Evolutionary conservation across 2,888 invertebrate species (phyloP).

Genomic region (Amphipoea lucens): DNA sequence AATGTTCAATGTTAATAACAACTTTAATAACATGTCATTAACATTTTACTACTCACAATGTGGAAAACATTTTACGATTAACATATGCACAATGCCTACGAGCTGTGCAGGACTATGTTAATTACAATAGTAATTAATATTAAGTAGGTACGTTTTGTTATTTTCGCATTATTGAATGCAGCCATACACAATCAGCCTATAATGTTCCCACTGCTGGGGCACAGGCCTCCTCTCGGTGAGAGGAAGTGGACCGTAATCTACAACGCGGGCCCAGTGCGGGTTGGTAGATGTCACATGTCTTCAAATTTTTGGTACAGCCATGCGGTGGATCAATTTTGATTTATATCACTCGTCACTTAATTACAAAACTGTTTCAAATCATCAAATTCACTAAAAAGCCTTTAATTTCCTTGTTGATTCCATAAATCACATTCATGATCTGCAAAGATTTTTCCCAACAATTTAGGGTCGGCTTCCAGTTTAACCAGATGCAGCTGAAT

Average conservation of each 20-base stretch:
- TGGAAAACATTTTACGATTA: conserved; percentile 20
- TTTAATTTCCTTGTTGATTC: no score
- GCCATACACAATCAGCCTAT: no score
- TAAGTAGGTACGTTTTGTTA: not conserved
- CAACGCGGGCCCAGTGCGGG: no score
- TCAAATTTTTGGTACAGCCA: no score
- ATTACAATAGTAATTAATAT: conserved; percentile 3
- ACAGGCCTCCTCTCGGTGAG: no score
- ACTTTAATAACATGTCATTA: conserved; percentile 18
- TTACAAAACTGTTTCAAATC: not conserved
- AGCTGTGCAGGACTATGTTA: not conserved
- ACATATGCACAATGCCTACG: conserved; percentile 11
- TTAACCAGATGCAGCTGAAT: not conserved
- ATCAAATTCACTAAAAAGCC: no score
- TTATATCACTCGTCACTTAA: not conserved
- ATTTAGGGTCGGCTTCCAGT: not conserved
- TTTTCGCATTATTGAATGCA: not conserved
- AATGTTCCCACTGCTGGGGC: no score
- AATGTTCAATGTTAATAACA: conserved; percentile 14
- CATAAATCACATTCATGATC: no score
- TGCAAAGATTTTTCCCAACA: not conserved
- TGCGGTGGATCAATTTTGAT: not conserved
- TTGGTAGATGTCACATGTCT: no score
- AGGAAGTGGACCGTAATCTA: no score
- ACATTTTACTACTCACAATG: conserved; percentile 9